Evolutionary conservation across 2,113 vertebrate genomes (phyloP), one percentile per base, ranked within the genome.

Genomic region (Gymnarchus niloticus): DNA sequence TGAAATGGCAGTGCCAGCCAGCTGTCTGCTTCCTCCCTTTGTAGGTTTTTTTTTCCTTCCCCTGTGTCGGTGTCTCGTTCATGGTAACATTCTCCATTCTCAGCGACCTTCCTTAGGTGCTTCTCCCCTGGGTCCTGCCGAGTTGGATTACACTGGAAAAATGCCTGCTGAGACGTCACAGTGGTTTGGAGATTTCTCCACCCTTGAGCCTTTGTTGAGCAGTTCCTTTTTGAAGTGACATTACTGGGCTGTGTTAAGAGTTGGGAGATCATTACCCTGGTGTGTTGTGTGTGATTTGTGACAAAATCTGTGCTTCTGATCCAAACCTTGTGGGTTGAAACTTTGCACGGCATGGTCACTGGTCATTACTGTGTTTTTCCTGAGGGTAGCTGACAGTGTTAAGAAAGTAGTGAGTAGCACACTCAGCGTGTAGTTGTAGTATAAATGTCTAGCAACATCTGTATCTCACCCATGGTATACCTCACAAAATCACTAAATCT

Each of bases 1-100:
- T 85, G 87, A 89, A 83, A 86, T 86, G 85, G 65, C 59, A 84
- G 84, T 89, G 87, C 83, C 88, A 83, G 77, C 81, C 21, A 49
- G 52, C 52, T 77, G 52, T 19, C 28, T 25, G 21, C 28, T 48
- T 51, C 61, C 48, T 84, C 28, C 49, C 46, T 76, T 84, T 84
- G 17, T 51, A 19, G 25, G 5, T 65, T 48, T 28, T 33, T 12
- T 3, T 73, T 54, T 52, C 0, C 3, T 10, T 17, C 23, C 48
- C 3, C 80, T 14, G 44, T 41, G 41, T 78, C 76, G 0, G 23
- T n/a, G 37, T 57, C 82, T 57, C 69, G 37, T 80, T 85, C 54
- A 52, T 12, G 69, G 52, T n/a, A 52, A 0, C 51, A 17, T 85
- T 25, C n/a, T 25, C 28, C 28, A 6, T 28, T 77, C 17, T 49